Evolutionary conservation across 92 coral and sea anemone species (phyloP), one percentile per base, ranked within the genome.

Genomic region (Montipora capitata): DNA sequence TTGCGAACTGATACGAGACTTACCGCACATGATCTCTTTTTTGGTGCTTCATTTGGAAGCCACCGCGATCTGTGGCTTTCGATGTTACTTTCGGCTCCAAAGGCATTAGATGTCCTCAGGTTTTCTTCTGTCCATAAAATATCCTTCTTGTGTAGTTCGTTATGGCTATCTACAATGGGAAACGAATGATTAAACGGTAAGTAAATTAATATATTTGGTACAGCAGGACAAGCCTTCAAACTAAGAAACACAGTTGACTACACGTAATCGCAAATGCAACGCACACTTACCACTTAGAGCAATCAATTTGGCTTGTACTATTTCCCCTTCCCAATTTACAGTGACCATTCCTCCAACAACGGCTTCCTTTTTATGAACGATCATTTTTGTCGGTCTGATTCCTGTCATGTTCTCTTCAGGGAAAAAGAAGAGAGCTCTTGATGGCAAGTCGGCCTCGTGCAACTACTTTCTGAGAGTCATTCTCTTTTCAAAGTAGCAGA

Each of bases 381-480:
- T 45, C 5, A 45, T 45, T 45, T 45, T 45, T 5, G 52, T 45
- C 52, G 52, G 52, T 8, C 52, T 1, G 9, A 8, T 45, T 45
- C 52, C 52, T 5, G 52, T 45, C 52, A 45, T 45, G 15, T 38
- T 40, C 49, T 68, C 74, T 70, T 70, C 75, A 41, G 75, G 75
- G 52, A 70, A 70, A 70, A 70, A 70, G 75, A 70, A 70, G 75
- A 70, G 75, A 70, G 75, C 75, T 40, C 52, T 70, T 70, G 75
- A 70, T 70, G 75, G 75, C 75, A 70, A 70, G 75, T 70, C 45
- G 75, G 75, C 8, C 54, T 42, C n/a, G 52, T 51, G 51, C 75
- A 70, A 70, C 51, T 9, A 70, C 51, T 40, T 18, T 18, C 20
- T 18, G 20, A 68, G 73, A 68, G 73, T 10, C 73, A 68, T 68